Conservation (phyloP, 2,888 invertebrate genomes). For the Caenorhabditis drosophilae region DNA sequence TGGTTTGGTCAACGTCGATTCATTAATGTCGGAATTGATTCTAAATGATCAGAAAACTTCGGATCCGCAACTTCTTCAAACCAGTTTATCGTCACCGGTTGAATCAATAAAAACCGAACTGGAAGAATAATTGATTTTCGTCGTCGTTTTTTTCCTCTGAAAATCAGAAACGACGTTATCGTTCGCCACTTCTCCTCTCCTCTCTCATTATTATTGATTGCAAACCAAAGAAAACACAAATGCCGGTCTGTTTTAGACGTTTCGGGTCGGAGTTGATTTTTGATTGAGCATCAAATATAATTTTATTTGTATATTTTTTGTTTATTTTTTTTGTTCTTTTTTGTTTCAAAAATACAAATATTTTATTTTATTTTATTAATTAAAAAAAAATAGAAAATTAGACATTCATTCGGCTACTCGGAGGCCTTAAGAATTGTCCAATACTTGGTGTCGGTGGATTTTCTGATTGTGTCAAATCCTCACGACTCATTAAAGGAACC, state of each 20-base stretch:
- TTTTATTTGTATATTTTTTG: neutral
- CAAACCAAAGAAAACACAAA: no score
- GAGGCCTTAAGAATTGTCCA: conserved; percentile 45
- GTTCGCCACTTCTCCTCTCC: no score
- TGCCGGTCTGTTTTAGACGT: neutral
- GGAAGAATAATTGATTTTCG: conserved; percentile 5
- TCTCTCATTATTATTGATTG: no score
- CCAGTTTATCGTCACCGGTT: conserved; percentile 29
- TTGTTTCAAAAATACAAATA: neutral
- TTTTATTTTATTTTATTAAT: neutral
- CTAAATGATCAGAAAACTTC: conserved; percentile 47
- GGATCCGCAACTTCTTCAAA: conserved; percentile 33
- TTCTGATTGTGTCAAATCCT: conserved; percentile 43
- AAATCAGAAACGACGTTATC: no score
- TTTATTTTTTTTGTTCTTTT: neutral
- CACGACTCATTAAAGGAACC: conserved; percentile 59
- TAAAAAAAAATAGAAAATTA: neutral
- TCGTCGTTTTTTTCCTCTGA: no score
- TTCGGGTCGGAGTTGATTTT: neutral
- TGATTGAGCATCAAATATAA: neutral
- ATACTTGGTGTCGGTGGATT: conserved; percentile 11
- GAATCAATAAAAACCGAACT: conserved; percentile 27
- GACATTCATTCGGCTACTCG: conserved; percentile 33
- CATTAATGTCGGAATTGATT: conserved; percentile 59
- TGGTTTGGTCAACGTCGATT: conserved; percentile 62